Percentiles rank a stretch among this genome's conserved stretches.
Conservation (phyloP, 2,888 invertebrate genomes). For the Ecliptopera silaceata region DNA sequence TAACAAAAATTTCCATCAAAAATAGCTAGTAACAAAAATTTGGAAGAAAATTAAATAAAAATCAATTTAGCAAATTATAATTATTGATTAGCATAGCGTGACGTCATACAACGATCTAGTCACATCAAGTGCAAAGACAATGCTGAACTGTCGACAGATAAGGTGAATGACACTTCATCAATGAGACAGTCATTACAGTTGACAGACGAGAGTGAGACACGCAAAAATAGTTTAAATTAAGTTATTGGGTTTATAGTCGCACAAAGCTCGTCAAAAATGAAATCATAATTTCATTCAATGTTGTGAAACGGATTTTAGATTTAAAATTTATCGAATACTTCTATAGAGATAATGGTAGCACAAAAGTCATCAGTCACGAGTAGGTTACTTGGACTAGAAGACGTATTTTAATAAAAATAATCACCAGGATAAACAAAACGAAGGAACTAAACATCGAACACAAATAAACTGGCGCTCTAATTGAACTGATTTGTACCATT, state of each 20-base stretch:
- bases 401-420: too few species aligned
- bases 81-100: constrained; percentile 6
- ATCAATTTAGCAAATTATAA: neutral
- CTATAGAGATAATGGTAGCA: too few species aligned
- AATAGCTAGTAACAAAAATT: too few species aligned
- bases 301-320: neutral
- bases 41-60: too few species aligned
- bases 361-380: too few species aligned
- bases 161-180: constrained; percentile 50
- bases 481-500: too few species aligned
- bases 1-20: too few species aligned
- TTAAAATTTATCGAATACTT: neutral
- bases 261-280: constrained; percentile 10
- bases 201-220: constrained; percentile 35
- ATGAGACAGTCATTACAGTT: constrained; percentile 38
- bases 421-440: too few species aligned
- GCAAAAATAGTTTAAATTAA: constrained; percentile 49
- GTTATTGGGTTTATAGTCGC: constrained; percentile 7
- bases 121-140: constrained; percentile 39
- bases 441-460: too few species aligned
- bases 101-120: constrained; percentile 23
- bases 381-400: too few species aligned
- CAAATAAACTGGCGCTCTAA: too few species aligned
- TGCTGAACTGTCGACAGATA: constrained; percentile 26
- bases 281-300: constrained; percentile 3